These are phyloP conservation scores for Nebria ingens DNA, from an alignment of 1,140 invertebrate species.

Conservation along the genomic window DNA sequence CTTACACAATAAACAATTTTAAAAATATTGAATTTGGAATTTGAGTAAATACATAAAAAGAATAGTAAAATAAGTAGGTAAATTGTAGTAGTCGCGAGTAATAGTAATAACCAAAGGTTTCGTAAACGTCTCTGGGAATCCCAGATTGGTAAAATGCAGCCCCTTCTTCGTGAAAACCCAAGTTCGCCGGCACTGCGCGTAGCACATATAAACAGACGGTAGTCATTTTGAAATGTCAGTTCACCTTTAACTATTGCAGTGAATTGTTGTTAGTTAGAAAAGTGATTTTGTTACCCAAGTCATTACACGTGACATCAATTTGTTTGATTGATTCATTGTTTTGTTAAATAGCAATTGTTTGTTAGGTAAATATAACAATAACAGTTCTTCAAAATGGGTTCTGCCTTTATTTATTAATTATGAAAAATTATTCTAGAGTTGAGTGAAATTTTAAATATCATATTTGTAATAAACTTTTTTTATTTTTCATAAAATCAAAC, in stretches of 20 bases:
- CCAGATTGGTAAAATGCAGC: not conserved
- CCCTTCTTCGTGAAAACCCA: not conserved
- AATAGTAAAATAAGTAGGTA: no score
- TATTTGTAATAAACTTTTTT: no score
- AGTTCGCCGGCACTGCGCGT: not conserved
- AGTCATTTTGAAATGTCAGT: not conserved
- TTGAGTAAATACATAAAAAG: no score
- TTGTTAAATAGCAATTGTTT: not conserved
- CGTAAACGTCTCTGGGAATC: not conserved
- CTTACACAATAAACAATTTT: no score
- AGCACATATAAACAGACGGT: not conserved
- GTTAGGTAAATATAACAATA: not conserved
- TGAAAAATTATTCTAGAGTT: no score
- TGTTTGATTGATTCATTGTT: not conserved
- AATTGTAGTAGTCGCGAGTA: no score
- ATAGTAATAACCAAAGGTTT: no score
- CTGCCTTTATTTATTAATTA: no score
- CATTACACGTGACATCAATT: not conserved
- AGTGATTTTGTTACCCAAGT: not conserved
- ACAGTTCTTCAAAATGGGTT: no score
- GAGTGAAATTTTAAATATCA: no score
- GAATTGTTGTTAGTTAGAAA: not conserved
- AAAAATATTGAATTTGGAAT: no score
- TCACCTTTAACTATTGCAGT: not conserved
- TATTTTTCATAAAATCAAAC: no score